Conservation (phyloP, 2,888 invertebrate genomes). For the Drosophila monieri region DNA sequence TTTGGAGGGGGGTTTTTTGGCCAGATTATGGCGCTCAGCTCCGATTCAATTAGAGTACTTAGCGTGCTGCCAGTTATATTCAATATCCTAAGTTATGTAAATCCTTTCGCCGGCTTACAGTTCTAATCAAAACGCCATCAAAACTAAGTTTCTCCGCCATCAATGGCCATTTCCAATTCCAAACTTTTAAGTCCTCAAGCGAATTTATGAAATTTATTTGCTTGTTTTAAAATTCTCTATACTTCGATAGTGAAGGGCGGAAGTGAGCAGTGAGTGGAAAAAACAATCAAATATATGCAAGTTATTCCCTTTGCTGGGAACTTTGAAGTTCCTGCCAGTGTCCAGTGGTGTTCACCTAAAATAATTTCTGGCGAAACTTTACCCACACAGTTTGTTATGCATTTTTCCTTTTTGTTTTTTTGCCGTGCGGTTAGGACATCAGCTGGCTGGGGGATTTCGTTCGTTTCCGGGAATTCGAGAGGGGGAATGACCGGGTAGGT, state of each 20-base stretch:
- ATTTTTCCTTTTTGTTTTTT: slow-evolving; percentile 17
- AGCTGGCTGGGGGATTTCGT: slow-evolving; percentile 33
- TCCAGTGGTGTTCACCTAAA: slow-evolving; percentile 61
- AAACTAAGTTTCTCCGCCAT: slow-evolving; percentile 37
- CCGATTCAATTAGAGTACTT: slow-evolving; percentile 61
- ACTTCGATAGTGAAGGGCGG: slow-evolving; percentile 2
- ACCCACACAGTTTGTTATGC: slow-evolving; percentile 61
- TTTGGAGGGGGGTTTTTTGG: slow-evolving; percentile 46
- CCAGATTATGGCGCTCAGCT: slow-evolving; percentile 58
- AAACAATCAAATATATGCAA: slow-evolving; percentile 57
- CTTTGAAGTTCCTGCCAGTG: slow-evolving; percentile 55
- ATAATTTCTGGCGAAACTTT: slow-evolving; percentile 66
- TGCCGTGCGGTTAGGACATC: slow-evolving; percentile 15
- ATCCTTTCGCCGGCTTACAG: slow-evolving; percentile 37
- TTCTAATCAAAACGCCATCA: slow-evolving; percentile 60
- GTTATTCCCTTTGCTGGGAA: slow-evolving; percentile 54
- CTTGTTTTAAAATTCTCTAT: slow-evolving; percentile 22
- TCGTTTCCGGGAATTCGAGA: slow-evolving; percentile 40
- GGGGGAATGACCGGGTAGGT: slow-evolving; percentile 22
- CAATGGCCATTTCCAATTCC: slow-evolving; percentile 58
- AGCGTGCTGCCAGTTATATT: slow-evolving; percentile 38
- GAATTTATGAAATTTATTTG: slow-evolving; percentile 50
- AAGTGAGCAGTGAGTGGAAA: not conserved
- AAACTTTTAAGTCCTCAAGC: slow-evolving; percentile 61
- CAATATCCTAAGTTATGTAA: slow-evolving; percentile 32